Evolutionary conservation across 2,888 invertebrate genomes (phyloP).

Genomic region (Synergus umbraculus): DNA sequence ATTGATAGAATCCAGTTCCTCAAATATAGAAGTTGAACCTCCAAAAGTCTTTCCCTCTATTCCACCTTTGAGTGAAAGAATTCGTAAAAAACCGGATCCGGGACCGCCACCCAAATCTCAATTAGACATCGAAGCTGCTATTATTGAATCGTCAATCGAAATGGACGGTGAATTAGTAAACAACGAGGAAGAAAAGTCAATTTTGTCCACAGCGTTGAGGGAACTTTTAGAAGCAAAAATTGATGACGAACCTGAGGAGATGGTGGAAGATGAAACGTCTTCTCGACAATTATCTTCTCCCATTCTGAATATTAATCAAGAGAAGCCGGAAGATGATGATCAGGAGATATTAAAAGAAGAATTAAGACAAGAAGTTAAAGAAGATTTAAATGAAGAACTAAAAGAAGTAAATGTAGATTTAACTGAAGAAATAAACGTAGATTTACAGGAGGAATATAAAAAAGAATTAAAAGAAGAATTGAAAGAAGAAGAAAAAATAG

Average conservation of each 20-base stretch:
- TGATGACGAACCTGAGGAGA: slow-evolving; percentile 60
- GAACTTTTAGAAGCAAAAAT: slow-evolving; percentile 72
- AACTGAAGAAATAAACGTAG: neutral
- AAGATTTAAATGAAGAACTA: slow-evolving; percentile 2
- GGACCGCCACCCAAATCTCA: slow-evolving; percentile 62
- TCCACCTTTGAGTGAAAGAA: slow-evolving; percentile 73
- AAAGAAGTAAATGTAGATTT: slow-evolving; percentile 12
- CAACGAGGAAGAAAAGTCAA: slow-evolving; percentile 66
- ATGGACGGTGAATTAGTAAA: slow-evolving; percentile 63
- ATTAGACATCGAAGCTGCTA: slow-evolving; percentile 72
- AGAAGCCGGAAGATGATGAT: slow-evolving; percentile 66
- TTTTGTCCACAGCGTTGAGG: slow-evolving; percentile 69
- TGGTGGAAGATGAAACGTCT: slow-evolving; percentile 57
- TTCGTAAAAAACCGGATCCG: slow-evolving; percentile 70
- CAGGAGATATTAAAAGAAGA: slow-evolving; percentile 43
- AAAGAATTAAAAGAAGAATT: neutral
- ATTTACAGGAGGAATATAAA: neutral
- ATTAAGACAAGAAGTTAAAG: slow-evolving; percentile 50
- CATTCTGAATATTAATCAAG: slow-evolving; percentile 69
- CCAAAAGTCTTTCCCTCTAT: slow-evolving; percentile 71
- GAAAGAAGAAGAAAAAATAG: slow-evolving; percentile 24
- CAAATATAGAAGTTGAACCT: slow-evolving; percentile 64
- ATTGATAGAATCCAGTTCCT: slow-evolving; percentile 66
- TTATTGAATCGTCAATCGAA: slow-evolving; percentile 73
- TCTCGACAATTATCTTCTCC: slow-evolving; percentile 68